These are phyloP conservation scores for Neoniphon sammara DNA, from an alignment of 2,797 vertebrate species.

Conservation along the genomic window DNA sequence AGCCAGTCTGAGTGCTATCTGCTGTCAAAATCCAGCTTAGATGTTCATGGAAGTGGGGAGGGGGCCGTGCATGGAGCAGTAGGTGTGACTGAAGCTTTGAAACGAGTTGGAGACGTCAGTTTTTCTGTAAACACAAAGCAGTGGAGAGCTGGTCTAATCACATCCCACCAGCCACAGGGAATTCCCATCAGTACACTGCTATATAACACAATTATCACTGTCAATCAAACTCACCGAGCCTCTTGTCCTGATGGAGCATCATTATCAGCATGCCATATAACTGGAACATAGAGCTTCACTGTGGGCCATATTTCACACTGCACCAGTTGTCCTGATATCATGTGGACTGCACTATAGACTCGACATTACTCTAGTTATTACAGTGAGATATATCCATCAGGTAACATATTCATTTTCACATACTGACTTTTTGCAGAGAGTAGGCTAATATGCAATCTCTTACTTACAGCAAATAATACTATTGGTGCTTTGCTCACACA, in stretches of 20 bases:
- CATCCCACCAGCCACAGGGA: neutral
- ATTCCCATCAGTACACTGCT: neutral
- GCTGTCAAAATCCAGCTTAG: neutral
- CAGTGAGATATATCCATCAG: no score
- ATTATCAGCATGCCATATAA: neutral
- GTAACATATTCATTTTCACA: no score
- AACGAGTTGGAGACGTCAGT: neutral
- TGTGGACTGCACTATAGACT: neutral
- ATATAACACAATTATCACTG: conserved; percentile 12
- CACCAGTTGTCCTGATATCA: conserved; percentile 6
- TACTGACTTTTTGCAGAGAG: neutral
- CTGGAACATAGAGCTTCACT: conserved; percentile 6
- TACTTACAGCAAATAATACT: no score
- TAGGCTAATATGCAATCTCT: neutral
- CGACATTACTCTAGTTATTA: no score
- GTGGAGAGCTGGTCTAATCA: neutral
- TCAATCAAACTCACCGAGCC: conserved; percentile 31
- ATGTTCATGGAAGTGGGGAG: neutral
- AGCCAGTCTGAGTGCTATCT: no score
- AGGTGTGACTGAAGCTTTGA: neutral
- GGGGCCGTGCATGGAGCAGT: neutral
- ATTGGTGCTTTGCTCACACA: no score
- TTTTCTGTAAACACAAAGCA: neutral
- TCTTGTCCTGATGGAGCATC: conserved; percentile 16
- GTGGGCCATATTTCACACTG: neutral